Conservation (phyloP, 2,888 invertebrate genomes). For the Apamea epomidion region DNA sequence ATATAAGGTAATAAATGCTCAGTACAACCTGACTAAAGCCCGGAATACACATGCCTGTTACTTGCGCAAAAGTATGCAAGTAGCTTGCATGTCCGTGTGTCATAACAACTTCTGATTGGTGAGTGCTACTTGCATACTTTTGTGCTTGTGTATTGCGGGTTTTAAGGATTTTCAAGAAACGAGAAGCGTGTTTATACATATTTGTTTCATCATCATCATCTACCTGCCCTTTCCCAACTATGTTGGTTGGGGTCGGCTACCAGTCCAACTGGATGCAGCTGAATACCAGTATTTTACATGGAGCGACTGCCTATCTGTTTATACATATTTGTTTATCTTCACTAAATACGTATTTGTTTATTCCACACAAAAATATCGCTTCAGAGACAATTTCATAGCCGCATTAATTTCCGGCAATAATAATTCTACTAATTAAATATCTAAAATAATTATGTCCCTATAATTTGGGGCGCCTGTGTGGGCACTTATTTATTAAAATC, state of each 20-base stretch:
- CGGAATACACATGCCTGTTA: neutral
- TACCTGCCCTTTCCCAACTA: too few relatives aligned
- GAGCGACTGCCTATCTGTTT: too few relatives aligned
- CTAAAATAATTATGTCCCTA: conserved; percentile 38
- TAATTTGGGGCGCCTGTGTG: conserved; percentile 55
- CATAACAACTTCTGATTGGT: too few relatives aligned
- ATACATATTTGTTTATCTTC: conserved; percentile 10
- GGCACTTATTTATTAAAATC: conserved; percentile 40
- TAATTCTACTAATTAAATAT: conserved; percentile 35
- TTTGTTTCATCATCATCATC: too few relatives aligned
- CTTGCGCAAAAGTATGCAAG: neutral
- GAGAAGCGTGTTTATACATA: neutral
- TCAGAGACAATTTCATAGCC: conserved; percentile 18
- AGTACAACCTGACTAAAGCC: neutral
- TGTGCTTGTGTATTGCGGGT: neutral
- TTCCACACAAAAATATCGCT: conserved; percentile 3
- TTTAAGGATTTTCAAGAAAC: conserved; percentile 9
- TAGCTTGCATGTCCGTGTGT: neutral
- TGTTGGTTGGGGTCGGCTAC: too few relatives aligned
- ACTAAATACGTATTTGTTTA: conserved; percentile 4
- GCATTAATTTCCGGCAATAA: conserved; percentile 42
- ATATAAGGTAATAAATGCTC: conserved; percentile 24
- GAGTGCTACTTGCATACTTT: neutral
- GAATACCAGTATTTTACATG: too few relatives aligned
- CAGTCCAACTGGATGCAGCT: too few relatives aligned